phyloP scores from a whole-genome alignment of 2,797 vertebrate genomes.

The Poeciliopsis infans region DNA sequence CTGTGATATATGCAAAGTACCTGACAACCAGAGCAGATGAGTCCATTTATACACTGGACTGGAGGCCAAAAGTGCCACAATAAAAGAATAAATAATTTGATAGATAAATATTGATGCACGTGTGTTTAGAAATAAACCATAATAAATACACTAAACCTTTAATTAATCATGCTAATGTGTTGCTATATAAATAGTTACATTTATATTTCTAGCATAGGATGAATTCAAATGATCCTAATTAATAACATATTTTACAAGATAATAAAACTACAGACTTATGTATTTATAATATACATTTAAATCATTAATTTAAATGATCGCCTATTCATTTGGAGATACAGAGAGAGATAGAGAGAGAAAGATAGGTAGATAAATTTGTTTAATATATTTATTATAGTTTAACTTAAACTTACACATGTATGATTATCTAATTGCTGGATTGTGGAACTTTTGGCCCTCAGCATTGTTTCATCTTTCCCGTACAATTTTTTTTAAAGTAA shows the following conservation, averaged over 20 bases:
- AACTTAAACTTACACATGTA: background rate
- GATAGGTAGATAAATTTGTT: background rate
- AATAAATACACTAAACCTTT: background rate
- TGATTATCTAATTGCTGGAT: background rate
- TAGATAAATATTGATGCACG: background rate
- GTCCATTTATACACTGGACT: background rate
- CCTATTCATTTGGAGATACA: background rate
- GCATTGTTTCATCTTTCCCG: slow-evolving; percentile 13
- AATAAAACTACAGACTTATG: background rate
- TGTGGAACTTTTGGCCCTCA: background rate
- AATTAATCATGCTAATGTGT: background rate
- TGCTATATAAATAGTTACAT: background rate
- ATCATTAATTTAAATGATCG: background rate
- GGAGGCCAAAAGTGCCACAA: background rate
- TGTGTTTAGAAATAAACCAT: background rate
- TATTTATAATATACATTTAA: background rate
- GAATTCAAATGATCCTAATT: background rate
- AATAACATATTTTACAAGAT: background rate
- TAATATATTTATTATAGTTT: background rate
- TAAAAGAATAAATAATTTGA: background rate
- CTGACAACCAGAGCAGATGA: background rate
- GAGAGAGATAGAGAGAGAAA: background rate
- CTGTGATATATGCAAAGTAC: slow-evolving; percentile 4
- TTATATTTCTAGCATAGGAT: background rate
- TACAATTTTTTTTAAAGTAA: slow-evolving; percentile 6